phyloP scores from a whole-genome alignment of 2,113 vertebrate species.

The Anser brachyrhynchus region DNA sequence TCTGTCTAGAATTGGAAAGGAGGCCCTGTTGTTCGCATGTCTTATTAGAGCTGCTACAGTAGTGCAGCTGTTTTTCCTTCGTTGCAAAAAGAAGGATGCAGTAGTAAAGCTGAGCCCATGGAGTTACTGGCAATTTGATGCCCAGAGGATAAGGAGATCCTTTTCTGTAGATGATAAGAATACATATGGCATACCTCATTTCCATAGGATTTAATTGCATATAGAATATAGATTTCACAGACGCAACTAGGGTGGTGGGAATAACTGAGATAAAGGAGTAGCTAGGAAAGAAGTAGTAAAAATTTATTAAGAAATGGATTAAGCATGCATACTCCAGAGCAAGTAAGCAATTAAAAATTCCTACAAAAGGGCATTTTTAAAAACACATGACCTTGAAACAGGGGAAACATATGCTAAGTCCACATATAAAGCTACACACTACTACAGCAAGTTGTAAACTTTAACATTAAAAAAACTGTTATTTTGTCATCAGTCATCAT shows the following conservation, averaged over 20 bases:
- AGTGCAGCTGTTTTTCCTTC: background rate
- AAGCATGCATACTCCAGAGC: background rate
- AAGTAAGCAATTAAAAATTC: background rate
- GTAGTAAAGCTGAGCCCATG: background rate
- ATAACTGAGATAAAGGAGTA: background rate
- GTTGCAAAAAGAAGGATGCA: background rate
- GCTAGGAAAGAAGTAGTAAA: background rate
- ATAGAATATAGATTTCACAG: background rate
- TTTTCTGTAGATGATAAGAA: background rate
- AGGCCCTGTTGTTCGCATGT: background rate
- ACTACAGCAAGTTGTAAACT: background rate
- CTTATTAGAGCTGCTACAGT: background rate
- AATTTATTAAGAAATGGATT: background rate
- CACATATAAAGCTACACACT: background rate
- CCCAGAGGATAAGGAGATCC: background rate
- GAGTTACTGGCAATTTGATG: background rate
- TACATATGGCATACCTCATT: background rate
- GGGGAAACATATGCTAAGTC: background rate
- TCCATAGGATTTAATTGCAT: background rate
- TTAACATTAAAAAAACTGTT: background rate
- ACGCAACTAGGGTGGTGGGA: background rate
- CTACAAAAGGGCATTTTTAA: background rate
- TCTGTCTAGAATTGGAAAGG: background rate
- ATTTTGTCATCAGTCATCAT: background rate
- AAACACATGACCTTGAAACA: background rate